Conservation (phyloP, 2,113 vertebrate species). For the Centropristis striata region DNA sequence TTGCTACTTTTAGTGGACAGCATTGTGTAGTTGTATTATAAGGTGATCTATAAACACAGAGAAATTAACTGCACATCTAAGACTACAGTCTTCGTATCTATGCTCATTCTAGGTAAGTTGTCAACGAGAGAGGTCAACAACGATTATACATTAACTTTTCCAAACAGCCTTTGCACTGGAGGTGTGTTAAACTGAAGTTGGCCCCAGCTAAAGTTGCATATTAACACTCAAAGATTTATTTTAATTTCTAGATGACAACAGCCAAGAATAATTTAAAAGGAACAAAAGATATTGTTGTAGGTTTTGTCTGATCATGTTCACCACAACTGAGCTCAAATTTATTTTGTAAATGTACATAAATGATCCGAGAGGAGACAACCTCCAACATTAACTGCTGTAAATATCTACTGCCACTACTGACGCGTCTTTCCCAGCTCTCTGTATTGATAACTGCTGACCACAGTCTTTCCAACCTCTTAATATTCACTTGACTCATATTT, state of each 20-base stretch:
- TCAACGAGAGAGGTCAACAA: constrained; percentile 42
- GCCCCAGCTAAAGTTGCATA: neutral
- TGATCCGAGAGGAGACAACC: neutral
- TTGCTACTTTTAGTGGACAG: neutral
- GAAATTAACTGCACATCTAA: neutral
- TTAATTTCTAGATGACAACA: neutral
- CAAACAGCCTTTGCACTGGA: constrained; percentile 63
- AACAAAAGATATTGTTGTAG: no score
- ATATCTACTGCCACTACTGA: neutral
- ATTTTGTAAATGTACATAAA: neutral
- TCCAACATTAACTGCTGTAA: constrained; percentile 3
- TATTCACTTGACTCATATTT: neutral
- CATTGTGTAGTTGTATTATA: no score
- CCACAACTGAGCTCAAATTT: neutral
- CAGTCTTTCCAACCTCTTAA: neutral
- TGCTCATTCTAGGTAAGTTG: neutral
- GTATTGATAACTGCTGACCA: neutral
- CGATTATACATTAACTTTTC: constrained; percentile 74
- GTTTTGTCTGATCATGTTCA: neutral
- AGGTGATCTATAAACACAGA: neutral
- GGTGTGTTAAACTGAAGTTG: constrained; percentile 11
- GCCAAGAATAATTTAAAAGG: neutral
- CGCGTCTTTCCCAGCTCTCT: neutral
- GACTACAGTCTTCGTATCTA: neutral
- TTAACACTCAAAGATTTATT: neutral